Base-by-base conservation (phyloP, 2,113 vertebrate species). In the Talpa occidentalis region DNA sequence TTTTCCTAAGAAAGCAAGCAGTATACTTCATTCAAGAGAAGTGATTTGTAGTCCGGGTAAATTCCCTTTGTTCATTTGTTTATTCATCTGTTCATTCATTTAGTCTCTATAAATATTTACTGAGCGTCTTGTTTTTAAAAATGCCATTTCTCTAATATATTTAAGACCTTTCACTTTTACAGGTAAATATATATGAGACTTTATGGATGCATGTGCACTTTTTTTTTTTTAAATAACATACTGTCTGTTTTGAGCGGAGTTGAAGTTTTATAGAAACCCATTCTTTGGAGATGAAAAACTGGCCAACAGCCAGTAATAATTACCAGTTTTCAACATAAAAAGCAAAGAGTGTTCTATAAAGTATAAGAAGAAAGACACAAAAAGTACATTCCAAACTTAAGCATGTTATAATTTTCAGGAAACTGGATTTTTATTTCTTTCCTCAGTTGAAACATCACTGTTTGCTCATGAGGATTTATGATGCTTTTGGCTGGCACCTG, bases 221-320 rank as follows among this genome's bases (percentile, higher is more conserved):
- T 91, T 97, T 97, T 70, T 52, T 91, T 97, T 97, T 44, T 97
- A 95, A 49, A 95, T 91, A 94, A 97, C n/a, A 84, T 62, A 90
- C 44, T 91, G 56, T 92, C 77, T 91, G 15, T 16, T 94, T 86
- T 90, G 94, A 97, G 59, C 56, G 62, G 69, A 96, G 87, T 72
- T 95, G 95, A 98, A 97, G 88, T 96, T 91, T 95, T 96, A 92
- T 85, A 91, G 90, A 96, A 97, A 95, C 94, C 85, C 89, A 96
- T 93, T 97, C 74, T 90, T 84, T 56, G 59, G 90, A 96, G 89
- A 97, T 94, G 94, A 95, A 95, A 97, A 93, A 85, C 54, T 80
- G 66, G 95, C 72, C 47, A 90, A 95, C 0, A 60, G 93, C 44
- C 44, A 88, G 69, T 88, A 5, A 73, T 49, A 97, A 95, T 69